Evolutionary conservation across 2,113 vertebrate species (phyloP).

Genomic region (Ptychochromis oligacanthus): DNA sequence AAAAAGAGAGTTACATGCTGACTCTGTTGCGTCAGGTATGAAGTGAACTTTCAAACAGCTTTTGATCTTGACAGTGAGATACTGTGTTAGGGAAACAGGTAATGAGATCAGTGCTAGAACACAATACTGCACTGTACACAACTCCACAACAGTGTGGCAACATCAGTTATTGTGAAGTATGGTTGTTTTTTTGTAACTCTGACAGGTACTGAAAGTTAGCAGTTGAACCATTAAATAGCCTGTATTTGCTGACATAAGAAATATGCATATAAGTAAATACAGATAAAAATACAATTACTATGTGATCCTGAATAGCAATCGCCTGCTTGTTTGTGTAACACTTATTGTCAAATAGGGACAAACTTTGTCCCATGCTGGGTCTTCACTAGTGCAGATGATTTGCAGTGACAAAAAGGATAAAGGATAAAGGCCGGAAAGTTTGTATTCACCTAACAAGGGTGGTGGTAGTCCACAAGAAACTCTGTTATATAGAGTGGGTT

Average conservation of each 20-base stretch:
- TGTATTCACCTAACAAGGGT: slow-evolving; percentile 24
- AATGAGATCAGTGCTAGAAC: slow-evolving; percentile 43
- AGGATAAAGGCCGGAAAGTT: slow-evolving; percentile 22
- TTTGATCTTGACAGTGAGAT: slow-evolving; percentile 60
- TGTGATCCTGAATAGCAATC: background rate
- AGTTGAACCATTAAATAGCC: background rate
- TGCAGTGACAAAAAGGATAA: slow-evolving; percentile 8
- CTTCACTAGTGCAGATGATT: background rate
- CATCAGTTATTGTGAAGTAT: background rate
- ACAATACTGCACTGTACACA: slow-evolving; percentile 45
- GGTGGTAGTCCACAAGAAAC: slow-evolving; percentile 16
- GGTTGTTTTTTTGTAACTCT: background rate
- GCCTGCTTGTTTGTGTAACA: background rate
- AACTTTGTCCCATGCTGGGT: background rate
- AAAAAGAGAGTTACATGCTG: slow-evolving; percentile 26
- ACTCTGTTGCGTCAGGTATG: slow-evolving; percentile 51
- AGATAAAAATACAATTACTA: background rate
- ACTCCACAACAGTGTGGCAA: slow-evolving; percentile 9
- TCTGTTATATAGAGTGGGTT: slow-evolving; percentile 18
- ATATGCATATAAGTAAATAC: background rate
- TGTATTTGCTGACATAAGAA: background rate
- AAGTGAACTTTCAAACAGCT: slow-evolving; percentile 50
- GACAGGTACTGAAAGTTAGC: background rate
- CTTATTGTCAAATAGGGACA: background rate
- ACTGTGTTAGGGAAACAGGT: slow-evolving; percentile 18